Percentiles rank a stretch among this genome's conserved stretches.
Evolutionary conservation across 2,113 vertebrate species (phyloP).

Genomic region (Plotosus lineatus): DNA sequence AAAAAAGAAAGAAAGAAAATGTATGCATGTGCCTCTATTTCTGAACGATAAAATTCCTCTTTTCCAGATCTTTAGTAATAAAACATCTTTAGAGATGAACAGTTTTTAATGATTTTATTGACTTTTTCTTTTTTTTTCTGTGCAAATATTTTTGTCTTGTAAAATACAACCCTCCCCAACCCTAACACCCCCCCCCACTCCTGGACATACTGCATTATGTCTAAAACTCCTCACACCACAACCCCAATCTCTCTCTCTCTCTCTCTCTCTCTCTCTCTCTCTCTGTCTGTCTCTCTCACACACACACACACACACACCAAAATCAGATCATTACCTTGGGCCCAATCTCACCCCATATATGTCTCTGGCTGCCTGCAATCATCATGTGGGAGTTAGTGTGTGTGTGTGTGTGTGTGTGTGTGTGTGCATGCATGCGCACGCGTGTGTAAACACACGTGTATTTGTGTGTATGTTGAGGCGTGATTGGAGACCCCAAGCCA

Average conservation of each 20-base stretch:
- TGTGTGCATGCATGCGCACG: conserved; percentile 28
- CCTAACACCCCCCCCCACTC: conserved; percentile 60
- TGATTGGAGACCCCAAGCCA: conserved; percentile 77
- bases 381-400: conserved; percentile 32
- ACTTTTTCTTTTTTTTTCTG: not conserved
- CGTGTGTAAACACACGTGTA: conserved; percentile 28
- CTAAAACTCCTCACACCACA: conserved; percentile 57
- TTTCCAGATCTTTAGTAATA: not conserved
- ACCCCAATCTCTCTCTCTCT: no score
- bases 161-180: no score
- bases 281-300: no score
- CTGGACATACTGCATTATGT: conserved; percentile 61
- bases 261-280: no score
- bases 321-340: conserved; percentile 69
- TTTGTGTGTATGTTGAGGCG: conserved; percentile 53
- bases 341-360: conserved; percentile 54
- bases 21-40: no score
- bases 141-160: not conserved
- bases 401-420: conserved; percentile 36
- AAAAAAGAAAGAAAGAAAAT: not conserved
- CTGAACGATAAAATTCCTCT: not conserved
- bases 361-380: conserved; percentile 50
- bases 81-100: not conserved
- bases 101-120: not conserved
- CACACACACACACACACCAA: conserved; percentile 58